phyloP scores from a whole-genome alignment of 1,140 invertebrate species.

The Copidosoma floridanum region DNA sequence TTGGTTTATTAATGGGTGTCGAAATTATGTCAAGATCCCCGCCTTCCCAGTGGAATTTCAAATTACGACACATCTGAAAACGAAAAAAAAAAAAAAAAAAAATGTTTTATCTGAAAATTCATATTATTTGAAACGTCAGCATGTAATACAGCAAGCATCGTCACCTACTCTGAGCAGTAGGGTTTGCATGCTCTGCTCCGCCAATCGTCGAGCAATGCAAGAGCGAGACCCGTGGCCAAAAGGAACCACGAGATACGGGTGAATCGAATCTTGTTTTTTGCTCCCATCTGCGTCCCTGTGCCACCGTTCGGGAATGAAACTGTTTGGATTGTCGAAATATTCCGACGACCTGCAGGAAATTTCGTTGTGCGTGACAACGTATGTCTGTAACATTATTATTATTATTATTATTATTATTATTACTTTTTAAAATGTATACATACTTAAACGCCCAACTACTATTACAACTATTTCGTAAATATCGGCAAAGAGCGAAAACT shows the following conservation, averaged over 20 bases:
- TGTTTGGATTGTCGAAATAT: conserved; percentile 68
- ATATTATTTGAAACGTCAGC: neutral
- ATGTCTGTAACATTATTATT: conserved; percentile 65
- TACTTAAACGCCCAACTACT: no score
- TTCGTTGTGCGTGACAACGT: conserved; percentile 86
- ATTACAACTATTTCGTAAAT: no score
- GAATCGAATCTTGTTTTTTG: conserved; percentile 53
- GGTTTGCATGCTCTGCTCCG: conserved; percentile 83
- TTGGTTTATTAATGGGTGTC: conserved; percentile 76
- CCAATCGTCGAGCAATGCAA: conserved; percentile 84
- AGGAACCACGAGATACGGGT: conserved; percentile 79
- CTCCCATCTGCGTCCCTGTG: conserved; percentile 51
- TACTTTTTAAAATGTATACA: no score
- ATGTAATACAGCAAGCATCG: neutral
- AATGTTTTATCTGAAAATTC: neutral
- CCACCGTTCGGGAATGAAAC: conserved; percentile 79
- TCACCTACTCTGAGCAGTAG: conserved; percentile 71
- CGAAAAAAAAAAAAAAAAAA: conserved; percentile 33
- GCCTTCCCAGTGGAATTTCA: conserved; percentile 69
- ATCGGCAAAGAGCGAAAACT: conserved; percentile 40
- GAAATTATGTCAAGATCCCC: conserved; percentile 64
- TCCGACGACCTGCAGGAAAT: conserved; percentile 68
- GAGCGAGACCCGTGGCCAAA: conserved; percentile 87
- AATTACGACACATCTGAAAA: conserved; percentile 69
- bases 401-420: no score